Conservation (phyloP, 2,113 vertebrate species). For the Meriones unguiculatus region DNA sequence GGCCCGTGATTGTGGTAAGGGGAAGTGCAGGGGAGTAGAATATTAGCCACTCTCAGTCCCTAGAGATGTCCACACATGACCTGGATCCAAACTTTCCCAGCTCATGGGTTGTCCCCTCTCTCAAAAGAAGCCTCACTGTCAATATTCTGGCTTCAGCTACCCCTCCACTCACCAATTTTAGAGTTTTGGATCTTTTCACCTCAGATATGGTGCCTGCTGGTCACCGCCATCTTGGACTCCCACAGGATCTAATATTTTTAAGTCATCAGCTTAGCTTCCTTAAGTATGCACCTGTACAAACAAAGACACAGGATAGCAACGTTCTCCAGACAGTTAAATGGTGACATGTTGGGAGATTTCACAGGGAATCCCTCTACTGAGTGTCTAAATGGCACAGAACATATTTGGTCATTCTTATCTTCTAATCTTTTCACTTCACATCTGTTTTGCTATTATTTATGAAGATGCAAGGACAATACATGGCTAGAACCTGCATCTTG, state of each 20-base stretch:
- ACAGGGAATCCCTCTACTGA: neutral
- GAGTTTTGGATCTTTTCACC: no score
- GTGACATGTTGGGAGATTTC: constrained; percentile 20
- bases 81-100: no score
- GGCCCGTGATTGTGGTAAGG: no score
- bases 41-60: no score
- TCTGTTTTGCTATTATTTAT: neutral
- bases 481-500: neutral
- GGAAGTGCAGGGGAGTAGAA: no score
- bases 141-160: no score
- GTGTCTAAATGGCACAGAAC: neutral
- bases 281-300: constrained; percentile 43
- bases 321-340: neutral
- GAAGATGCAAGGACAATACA: neutral
- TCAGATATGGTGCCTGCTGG: no score
- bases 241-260: constrained; percentile 56
- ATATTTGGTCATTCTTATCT: neutral
- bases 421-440: neutral
- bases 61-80: no score
- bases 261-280: constrained; percentile 61
- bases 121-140: no score
- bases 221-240: no score
- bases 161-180: no score
- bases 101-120: no score
- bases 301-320: neutral